Evolutionary conservation across 1,140 invertebrate species (phyloP).

Genomic region (Euborellia annulipes): DNA sequence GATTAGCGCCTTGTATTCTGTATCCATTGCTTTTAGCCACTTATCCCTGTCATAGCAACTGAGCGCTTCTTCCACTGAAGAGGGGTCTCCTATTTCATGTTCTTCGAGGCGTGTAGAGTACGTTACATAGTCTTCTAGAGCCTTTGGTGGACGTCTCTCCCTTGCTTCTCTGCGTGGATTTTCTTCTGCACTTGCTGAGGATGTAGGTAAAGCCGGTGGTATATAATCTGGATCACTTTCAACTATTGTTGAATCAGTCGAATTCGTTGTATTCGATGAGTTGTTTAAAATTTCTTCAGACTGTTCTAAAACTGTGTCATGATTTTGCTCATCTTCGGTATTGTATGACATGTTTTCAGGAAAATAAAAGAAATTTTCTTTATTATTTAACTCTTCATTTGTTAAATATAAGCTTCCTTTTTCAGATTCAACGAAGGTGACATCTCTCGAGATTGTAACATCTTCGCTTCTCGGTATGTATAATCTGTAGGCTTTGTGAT

Average conservation of each 20-base stretch:
- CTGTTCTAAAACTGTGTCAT: too few relatives aligned
- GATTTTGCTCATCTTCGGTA: background rate
- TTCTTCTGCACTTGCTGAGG: too few relatives aligned
- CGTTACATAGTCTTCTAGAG: background rate
- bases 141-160: too few relatives aligned
- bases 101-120: background rate
- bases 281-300: background rate
- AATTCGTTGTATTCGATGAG: background rate
- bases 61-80: constrained; percentile 16
- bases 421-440: background rate
- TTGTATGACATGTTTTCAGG: background rate
- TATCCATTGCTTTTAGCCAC: constrained; percentile 20
- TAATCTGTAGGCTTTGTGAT: constrained; percentile 11
- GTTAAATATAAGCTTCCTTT: background rate
- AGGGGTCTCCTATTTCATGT: background rate
- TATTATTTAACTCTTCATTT: background rate
- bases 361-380: background rate
- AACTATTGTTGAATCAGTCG: too few relatives aligned
- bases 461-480: constrained; percentile 5
- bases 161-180: too few relatives aligned
- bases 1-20: constrained; percentile 18
- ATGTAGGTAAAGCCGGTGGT: too few relatives aligned
- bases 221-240: too few relatives aligned
- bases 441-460: constrained; percentile 1
- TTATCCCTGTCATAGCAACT: constrained; percentile 15